Conservation (phyloP, 2,888 invertebrate genomes). For the Chrysomela aeneicollis region DNA sequence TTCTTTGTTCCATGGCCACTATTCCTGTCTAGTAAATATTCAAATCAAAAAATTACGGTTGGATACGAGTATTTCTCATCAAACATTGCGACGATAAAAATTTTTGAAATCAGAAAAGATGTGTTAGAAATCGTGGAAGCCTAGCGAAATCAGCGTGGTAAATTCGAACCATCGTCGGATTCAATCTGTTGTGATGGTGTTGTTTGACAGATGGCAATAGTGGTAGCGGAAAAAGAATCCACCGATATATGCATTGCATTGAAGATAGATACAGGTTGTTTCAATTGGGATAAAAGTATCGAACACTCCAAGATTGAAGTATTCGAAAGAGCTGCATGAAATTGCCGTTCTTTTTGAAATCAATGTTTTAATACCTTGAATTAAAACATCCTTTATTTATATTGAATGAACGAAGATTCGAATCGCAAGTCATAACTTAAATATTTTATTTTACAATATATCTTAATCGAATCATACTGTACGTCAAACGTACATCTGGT, state of each 20-base stretch:
- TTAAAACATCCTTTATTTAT: not conserved
- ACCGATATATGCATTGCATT: not conserved
- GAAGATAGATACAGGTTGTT: not conserved
- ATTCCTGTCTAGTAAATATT: not conserved
- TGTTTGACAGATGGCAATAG: not conserved
- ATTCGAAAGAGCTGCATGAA: too few species aligned
- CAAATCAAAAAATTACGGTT: too few species aligned
- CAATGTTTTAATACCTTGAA: slow-evolving; percentile 25
- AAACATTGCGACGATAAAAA: too few species aligned
- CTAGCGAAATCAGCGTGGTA: too few species aligned
- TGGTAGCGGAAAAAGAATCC: not conserved
- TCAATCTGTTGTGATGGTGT: too few species aligned
- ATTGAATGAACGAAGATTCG: slow-evolving; percentile 16
- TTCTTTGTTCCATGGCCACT: not conserved
- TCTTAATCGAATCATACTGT: slow-evolving; percentile 41
- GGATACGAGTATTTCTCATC: too few species aligned
- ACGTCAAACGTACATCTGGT: slow-evolving; percentile 33
- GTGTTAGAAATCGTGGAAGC: too few species aligned
- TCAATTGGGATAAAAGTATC: not conserved
- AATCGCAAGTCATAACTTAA: slow-evolving; percentile 46
- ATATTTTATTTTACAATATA: slow-evolving; percentile 41
- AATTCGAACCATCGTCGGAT: too few species aligned
- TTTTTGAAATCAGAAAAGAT: too few species aligned
- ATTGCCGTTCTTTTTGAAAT: too few species aligned
- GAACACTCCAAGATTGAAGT: too few species aligned